Conservation (phyloP, 2,888 invertebrate species). For the Aproaerema taeniolella region DNA sequence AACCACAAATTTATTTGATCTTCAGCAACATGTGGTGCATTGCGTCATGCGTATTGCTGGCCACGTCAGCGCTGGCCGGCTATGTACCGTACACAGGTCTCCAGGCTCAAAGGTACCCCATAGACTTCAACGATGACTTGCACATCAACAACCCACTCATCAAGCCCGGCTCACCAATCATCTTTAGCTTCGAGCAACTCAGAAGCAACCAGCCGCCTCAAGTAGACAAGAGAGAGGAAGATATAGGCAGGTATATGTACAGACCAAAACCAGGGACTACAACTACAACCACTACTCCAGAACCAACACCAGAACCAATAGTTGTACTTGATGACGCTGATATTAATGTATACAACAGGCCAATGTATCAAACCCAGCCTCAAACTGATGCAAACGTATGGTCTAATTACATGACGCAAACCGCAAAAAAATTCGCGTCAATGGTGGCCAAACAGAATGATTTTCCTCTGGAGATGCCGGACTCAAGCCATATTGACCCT, state of each 20-base stretch:
- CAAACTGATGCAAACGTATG: no score
- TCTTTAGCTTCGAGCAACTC: constrained; percentile 37
- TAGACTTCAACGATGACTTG: constrained; percentile 25
- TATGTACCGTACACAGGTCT: constrained; percentile 10
- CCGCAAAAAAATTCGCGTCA: no score
- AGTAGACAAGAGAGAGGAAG: constrained; percentile 38
- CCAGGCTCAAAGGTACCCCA: constrained; percentile 9
- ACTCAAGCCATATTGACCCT: neutral
- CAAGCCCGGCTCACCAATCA: constrained; percentile 29
- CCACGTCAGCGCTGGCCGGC: constrained; percentile 25
- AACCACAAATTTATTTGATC: no score
- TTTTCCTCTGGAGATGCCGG: constrained; percentile 2
- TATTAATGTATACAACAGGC: no score
- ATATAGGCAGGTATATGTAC: constrained; percentile 34
- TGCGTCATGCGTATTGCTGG: constrained; percentile 24
- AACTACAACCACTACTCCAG: constrained; percentile 20
- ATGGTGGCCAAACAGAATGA: no score
- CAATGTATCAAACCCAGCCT: no score
- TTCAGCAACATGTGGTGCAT: constrained; percentile 33
- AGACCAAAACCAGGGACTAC: constrained; percentile 28
- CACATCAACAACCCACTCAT: constrained; percentile 12
- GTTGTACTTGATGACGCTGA: neutral
- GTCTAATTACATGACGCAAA: no score
- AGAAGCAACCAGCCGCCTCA: constrained; percentile 35
- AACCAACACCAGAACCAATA: constrained; percentile 2